These are phyloP conservation scores for Syngnathoides biaculeatus DNA, from an alignment of 2,113 vertebrate species.

Conservation along the genomic window DNA sequence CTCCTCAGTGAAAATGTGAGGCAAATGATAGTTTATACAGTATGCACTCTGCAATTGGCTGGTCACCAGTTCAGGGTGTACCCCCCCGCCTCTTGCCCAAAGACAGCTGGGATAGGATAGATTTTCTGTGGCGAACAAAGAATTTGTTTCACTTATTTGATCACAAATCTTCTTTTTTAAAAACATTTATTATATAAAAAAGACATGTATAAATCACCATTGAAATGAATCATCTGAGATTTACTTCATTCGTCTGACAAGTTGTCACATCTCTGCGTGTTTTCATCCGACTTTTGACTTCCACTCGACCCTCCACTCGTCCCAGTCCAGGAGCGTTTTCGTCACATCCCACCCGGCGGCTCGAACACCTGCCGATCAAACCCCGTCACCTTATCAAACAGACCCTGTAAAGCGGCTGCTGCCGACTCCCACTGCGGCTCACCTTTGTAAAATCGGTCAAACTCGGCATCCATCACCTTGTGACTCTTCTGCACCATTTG, in stretches of 20 bases:
- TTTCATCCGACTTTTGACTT: constrained; percentile 57
- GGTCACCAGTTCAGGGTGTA: no score
- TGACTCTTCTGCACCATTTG: constrained; percentile 71
- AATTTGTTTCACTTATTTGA: no score
- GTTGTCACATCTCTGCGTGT: not conserved
- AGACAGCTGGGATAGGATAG: no score
- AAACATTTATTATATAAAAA: not conserved
- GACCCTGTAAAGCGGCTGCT: not conserved
- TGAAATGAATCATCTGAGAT: not conserved
- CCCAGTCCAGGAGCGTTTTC: constrained; percentile 79
- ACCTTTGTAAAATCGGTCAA: constrained; percentile 78
- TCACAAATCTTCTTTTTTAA: not conserved
- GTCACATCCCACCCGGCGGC: constrained; percentile 75
- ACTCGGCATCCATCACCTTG: constrained; percentile 69
- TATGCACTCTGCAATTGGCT: no score
- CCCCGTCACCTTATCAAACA: not conserved
- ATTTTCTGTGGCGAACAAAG: no score
- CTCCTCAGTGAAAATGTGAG: no score
- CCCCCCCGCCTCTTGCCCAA: no score
- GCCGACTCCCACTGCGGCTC: not conserved
- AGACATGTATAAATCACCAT: not conserved
- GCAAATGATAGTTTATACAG: no score
- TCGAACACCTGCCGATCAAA: constrained; percentile 65
- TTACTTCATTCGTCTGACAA: constrained; percentile 3
- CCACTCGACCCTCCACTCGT: constrained; percentile 85